A percentile compares a stretch with the other conserved stretches of the same genome.
phyloP scores from a whole-genome alignment of 2,888 invertebrate genomes.

The Megalurothrips usitatus region DNA sequence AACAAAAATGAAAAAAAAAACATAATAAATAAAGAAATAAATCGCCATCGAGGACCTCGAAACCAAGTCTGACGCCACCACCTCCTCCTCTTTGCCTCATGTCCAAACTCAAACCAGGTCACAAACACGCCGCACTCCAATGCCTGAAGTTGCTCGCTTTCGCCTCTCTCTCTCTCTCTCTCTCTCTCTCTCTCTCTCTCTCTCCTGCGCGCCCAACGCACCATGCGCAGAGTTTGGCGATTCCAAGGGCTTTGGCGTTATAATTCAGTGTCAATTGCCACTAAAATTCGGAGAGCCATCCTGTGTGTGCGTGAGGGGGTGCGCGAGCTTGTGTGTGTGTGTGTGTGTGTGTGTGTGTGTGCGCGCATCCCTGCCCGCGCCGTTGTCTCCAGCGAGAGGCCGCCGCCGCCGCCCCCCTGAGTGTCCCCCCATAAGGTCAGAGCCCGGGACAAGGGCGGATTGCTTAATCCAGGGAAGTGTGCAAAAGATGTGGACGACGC shows the following conservation, averaged over 20 bases:
- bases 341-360: background rate
- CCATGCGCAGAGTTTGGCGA: background rate
- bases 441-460: background rate
- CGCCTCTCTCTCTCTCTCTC: too few relatives aligned
- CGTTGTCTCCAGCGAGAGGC: background rate
- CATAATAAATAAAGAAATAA: too few relatives aligned
- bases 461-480: background rate
- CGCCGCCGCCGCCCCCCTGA: background rate
- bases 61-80: too few relatives aligned
- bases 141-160: too few relatives aligned
- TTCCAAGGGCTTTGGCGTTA: background rate
- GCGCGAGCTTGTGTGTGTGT: background rate
- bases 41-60: too few relatives aligned
- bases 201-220: too few relatives aligned
- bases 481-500: too few relatives aligned
- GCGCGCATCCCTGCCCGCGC: background rate
- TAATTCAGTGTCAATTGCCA: conserved; percentile 12
- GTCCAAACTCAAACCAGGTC: too few relatives aligned
- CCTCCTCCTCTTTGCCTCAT: too few relatives aligned
- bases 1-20: too few relatives aligned
- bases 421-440: background rate
- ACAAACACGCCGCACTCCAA: too few relatives aligned
- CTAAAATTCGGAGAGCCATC: background rate
- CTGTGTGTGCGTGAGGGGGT: background rate
- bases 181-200: too few relatives aligned